A percentile compares a stretch with the other conserved stretches of the same genome.
Conservation (phyloP, 1,140 invertebrate species). For the Leptinotarsa defecta region DNA sequence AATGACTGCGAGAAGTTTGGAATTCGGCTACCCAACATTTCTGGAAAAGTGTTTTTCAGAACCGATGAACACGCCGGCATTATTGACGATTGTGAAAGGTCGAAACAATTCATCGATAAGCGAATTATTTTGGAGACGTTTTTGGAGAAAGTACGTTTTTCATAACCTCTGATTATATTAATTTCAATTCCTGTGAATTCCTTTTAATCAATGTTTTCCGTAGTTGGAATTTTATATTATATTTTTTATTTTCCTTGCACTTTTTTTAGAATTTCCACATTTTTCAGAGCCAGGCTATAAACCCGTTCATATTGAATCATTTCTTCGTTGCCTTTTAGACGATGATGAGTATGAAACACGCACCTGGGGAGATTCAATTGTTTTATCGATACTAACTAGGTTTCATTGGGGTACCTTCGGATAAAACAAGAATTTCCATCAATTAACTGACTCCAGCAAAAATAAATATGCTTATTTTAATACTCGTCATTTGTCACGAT, state of each 20-base stretch:
- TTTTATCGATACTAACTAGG: not conserved
- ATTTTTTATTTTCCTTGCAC: too few relatives aligned
- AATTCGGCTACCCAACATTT: constrained; percentile 9
- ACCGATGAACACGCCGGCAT: constrained; percentile 26
- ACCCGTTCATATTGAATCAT: too few relatives aligned
- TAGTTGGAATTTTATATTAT: too few relatives aligned
- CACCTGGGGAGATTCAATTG: not conserved
- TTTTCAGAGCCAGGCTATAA: too few relatives aligned
- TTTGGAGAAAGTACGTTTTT: constrained; percentile 31
- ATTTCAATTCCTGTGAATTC: not conserved
- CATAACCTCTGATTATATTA: constrained; percentile 12
- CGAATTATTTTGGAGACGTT: constrained; percentile 19
- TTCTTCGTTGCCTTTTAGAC: not conserved
- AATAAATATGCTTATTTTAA: too few relatives aligned
- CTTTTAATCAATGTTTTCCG: too few relatives aligned
- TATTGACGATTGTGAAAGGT: constrained; percentile 21
- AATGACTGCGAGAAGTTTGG: constrained; percentile 22
- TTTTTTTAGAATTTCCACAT: too few relatives aligned
- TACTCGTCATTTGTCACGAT: too few relatives aligned
- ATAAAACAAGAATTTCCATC: not conserved
- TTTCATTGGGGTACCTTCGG: not conserved
- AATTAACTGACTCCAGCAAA: too few relatives aligned
- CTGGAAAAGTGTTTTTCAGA: constrained; percentile 21
- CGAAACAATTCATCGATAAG: not conserved
- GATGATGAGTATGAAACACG: not conserved